These are phyloP conservation scores for Sebastes itinus DNA, from an alignment of 2,797 vertebrate genomes.

Conservation along the genomic window DNA sequence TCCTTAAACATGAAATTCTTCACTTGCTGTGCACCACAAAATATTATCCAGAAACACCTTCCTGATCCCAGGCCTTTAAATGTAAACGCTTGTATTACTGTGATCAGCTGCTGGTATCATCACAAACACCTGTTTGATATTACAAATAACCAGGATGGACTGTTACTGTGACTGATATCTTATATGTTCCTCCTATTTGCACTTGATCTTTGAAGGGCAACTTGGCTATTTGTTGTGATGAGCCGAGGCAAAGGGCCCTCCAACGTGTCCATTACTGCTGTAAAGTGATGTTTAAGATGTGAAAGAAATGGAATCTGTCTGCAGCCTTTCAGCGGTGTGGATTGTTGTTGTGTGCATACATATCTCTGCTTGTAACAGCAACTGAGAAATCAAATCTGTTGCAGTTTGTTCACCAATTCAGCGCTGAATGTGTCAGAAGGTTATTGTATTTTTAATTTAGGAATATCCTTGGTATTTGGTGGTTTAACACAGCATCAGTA, in stretches of 20 bases:
- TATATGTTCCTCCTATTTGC: constrained; percentile 28
- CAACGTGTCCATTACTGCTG: constrained; percentile 9
- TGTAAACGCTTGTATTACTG: neutral
- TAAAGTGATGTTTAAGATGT: constrained; percentile 9
- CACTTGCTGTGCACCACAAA: neutral
- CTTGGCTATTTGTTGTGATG: constrained; percentile 5
- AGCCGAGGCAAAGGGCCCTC: constrained; percentile 10
- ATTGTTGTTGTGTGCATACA: neutral
- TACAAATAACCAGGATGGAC: constrained; percentile 1
- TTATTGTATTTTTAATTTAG: neutral
- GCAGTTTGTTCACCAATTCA: neutral
- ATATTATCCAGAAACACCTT: neutral
- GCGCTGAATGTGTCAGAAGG: neutral
- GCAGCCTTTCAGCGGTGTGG: neutral
- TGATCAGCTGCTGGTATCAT: neutral
- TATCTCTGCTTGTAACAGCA: neutral
- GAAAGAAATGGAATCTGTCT: neutral
- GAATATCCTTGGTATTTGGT: neutral
- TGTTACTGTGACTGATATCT: neutral
- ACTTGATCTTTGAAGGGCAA: constrained; percentile 23
- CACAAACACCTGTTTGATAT: constrained; percentile 7
- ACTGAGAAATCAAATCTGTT: neutral
- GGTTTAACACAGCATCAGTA: neutral
- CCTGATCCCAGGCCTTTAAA: neutral
- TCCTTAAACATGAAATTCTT: neutral